Evolutionary conservation across 2,113 vertebrate species (phyloP), one percentile per base, ranked within the genome.

Genomic region (Tamias sibiricus): DNA sequence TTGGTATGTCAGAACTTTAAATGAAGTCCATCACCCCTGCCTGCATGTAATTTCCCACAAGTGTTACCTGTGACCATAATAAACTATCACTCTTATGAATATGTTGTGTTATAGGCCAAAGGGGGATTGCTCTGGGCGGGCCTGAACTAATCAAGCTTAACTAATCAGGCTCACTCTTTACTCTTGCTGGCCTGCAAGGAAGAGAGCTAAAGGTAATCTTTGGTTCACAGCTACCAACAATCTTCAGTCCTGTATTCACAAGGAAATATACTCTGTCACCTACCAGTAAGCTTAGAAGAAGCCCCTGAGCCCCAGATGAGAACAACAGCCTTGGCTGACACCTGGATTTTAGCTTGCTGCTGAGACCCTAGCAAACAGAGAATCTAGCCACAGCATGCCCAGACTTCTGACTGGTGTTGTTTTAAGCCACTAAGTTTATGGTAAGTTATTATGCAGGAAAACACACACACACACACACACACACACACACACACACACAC

Each of bases 231-330:
- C 37, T 44, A 81, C 71, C 12, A 52, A 81, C 9, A 40, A 37
- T 87, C 28, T 19, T 94, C 30, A 42, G 76, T 81, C 49, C 54
- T 86, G 57, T 0, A 40, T 47, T 44, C 52, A 79, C 9, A 66
- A 90, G 62, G 62, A 88, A 89, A 91, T 85, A 82, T 75, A 95
- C 74, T 94, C 66, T 93, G 52, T 44, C 69, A 59, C 82, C 19
- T 24, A 74, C 26, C 57, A 69, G 59, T 9, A 26, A 94, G 57
- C 35, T 57, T 83, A 84, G 17, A 85, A 64, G 82, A 89, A 52
- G 84, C 77, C 62, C 66, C 28, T n/a, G 11, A 84, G 1, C 8
- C 79, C 42, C 94, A 89, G 57, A 9, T 49, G 66, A 90, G 49
- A 87, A 96, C 42, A 35, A 28, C n/a, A 62, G 82, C 66, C 68